Percentiles rank a stretch among this genome's conserved stretches.
phyloP scores from a whole-genome alignment of 2,113 vertebrate species.

The Narcine bancroftii region DNA sequence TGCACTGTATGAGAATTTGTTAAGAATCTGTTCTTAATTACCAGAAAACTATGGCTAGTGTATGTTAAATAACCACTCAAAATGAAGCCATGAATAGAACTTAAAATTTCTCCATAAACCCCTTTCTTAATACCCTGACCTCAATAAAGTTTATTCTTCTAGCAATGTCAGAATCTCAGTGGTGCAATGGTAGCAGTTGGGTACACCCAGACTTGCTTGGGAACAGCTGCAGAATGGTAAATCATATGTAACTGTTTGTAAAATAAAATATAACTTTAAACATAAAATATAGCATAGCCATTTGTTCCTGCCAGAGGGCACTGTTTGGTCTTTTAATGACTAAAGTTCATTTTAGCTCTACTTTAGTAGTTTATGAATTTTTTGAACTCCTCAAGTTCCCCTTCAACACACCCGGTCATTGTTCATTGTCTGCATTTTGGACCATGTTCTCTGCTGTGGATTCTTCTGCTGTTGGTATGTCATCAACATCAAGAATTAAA shows the following conservation, averaged over 20 bases:
- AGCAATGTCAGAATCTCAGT: background rate
- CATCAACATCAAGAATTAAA: background rate
- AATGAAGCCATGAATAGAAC: background rate
- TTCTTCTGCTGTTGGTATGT: background rate
- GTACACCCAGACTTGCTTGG: background rate
- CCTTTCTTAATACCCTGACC: background rate
- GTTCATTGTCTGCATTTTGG: background rate
- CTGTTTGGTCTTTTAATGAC: background rate
- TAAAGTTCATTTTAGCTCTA: background rate
- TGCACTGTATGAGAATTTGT: background rate
- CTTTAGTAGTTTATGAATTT: background rate
- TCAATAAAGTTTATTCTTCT: too few species aligned
- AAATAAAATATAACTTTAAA: background rate
- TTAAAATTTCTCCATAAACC: background rate
- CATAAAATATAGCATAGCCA: background rate
- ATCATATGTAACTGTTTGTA: background rate
- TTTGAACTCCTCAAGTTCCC: background rate
- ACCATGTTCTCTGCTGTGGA: background rate
- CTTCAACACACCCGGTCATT: background rate
- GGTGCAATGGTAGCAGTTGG: background rate
- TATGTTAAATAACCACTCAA: background rate
- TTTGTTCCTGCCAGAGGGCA: background rate
- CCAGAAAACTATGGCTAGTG: background rate
- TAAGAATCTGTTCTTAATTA: background rate
- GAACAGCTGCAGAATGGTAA: slow-evolving; percentile 8